These are phyloP conservation scores for Himalopsyche phryganea DNA, from an alignment of 1,140 invertebrate species.

Conservation along the genomic window DNA sequence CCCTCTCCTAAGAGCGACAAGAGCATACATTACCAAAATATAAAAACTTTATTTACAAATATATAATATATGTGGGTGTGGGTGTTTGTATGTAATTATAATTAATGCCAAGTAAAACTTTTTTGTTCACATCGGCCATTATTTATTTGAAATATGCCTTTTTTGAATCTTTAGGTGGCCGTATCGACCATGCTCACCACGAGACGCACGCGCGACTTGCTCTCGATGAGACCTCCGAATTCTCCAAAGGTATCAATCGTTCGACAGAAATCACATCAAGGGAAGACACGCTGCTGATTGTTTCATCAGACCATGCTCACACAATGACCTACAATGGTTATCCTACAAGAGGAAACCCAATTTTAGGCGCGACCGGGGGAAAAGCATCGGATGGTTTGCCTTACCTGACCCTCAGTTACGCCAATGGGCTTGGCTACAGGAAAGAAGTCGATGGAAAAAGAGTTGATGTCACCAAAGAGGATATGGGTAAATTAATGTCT, in stretches of 20 bases:
- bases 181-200: slow-evolving; percentile 66
- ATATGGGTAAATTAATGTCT: slow-evolving; percentile 18
- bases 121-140: no score
- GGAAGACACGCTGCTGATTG: slow-evolving; percentile 61
- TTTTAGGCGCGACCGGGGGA: slow-evolving; percentile 61
- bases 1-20: no score
- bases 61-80: no score
- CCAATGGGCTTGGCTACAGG: slow-evolving; percentile 65
- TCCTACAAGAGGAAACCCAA: no score
- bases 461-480: slow-evolving; percentile 16
- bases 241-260: slow-evolving; percentile 55
- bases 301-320: slow-evolving; percentile 66
- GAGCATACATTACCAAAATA: no score
- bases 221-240: slow-evolving; percentile 60
- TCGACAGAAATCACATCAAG: slow-evolving; percentile 52
- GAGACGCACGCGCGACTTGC: slow-evolving; percentile 54
- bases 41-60: no score
- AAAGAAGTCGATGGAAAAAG: slow-evolving; percentile 20
- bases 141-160: no score
- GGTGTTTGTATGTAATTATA: no score
- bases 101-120: no score
- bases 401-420: slow-evolving; percentile 72
- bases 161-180: slow-evolving; percentile 46
- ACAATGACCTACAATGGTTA: slow-evolving; percentile 65
- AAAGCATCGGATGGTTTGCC: slow-evolving; percentile 68